Evolutionary conservation across 2,888 invertebrate genomes (phyloP).

Genomic region (Tenthredo amoena): DNA sequence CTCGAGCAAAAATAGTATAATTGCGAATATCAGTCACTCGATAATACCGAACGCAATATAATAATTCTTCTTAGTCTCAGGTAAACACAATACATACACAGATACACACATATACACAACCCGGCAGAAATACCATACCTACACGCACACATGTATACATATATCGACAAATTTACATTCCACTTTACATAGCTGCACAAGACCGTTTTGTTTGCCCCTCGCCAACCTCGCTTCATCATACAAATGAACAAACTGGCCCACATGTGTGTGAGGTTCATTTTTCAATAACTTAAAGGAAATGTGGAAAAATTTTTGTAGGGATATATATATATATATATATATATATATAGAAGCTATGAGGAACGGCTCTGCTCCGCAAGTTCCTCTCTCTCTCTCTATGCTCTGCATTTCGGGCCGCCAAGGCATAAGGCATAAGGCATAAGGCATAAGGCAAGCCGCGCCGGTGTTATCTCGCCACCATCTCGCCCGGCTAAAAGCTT

Average conservation of each 20-base stretch:
- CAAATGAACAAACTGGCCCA: not conserved
- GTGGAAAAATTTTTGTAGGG: too few relatives aligned
- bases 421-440: too few relatives aligned
- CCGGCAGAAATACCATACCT: not conserved
- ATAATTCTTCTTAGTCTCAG: not conserved
- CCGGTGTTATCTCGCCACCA: conserved; percentile 77
- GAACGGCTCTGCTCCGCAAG: not conserved
- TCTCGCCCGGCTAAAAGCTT: conserved; percentile 78
- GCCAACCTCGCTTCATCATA: not conserved
- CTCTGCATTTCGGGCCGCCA: conserved; percentile 69
- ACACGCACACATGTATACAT: not conserved
- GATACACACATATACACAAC: not conserved
- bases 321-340: too few relatives aligned
- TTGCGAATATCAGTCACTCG: not conserved
- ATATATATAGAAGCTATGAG: not conserved
- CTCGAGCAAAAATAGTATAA: not conserved
- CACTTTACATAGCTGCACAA: not conserved
- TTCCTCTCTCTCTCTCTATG: not conserved
- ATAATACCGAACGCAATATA: not conserved
- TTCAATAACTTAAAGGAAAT: not conserved
- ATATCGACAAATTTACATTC: conserved; percentile 26
- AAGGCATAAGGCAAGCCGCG: not conserved
- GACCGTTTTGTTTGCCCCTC: conserved; percentile 3
- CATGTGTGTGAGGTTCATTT: not conserved
- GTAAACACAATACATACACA: not conserved